Conservation (phyloP, 2,888 invertebrate species). For the Platynereis dumerilii region DNA sequence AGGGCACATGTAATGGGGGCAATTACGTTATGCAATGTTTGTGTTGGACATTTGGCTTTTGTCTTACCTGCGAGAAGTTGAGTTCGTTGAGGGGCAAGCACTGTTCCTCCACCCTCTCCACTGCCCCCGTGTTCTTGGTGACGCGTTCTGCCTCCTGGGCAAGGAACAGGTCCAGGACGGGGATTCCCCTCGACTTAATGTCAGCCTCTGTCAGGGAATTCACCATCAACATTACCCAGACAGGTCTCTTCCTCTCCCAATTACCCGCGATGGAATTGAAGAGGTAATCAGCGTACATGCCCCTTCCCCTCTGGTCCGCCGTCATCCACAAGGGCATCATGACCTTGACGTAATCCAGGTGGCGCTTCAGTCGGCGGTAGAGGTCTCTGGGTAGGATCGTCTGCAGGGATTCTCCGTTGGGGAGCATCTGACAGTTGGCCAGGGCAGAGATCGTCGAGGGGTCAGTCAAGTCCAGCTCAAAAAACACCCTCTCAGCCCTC, state of each 20-base stretch:
- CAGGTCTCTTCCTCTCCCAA: slow-evolving; percentile 68
- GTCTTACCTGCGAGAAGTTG: slow-evolving; percentile 65
- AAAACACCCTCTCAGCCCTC: slow-evolving; percentile 65
- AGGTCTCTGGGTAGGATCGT: slow-evolving; percentile 64
- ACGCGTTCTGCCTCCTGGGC: slow-evolving; percentile 66
- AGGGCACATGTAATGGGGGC: too few species aligned
- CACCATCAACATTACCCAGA: slow-evolving; percentile 69
- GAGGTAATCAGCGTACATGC: slow-evolving; percentile 65
- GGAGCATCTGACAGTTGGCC: slow-evolving; percentile 65
- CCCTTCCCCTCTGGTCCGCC: slow-evolving; percentile 51
- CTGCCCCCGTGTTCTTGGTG: slow-evolving; percentile 65
- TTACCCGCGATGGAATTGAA: slow-evolving; percentile 66
- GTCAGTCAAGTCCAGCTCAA: slow-evolving; percentile 68
- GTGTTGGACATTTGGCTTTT: neutral
- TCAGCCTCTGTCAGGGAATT: slow-evolving; percentile 67
- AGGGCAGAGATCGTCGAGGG: slow-evolving; percentile 64
- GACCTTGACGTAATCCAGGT: slow-evolving; percentile 64
- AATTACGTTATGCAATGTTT: too few species aligned
- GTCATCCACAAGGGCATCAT: slow-evolving; percentile 64
- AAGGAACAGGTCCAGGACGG: slow-evolving; percentile 68
- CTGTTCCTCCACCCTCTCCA: slow-evolving; percentile 68
- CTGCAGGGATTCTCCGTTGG: slow-evolving; percentile 58
- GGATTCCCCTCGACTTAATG: slow-evolving; percentile 64
- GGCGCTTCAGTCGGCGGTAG: slow-evolving; percentile 64
- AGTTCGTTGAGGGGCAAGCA: slow-evolving; percentile 68